These are phyloP conservation scores for Martes flavigula DNA, from an alignment of 2,797 vertebrate species.

Conservation along the genomic window DNA sequence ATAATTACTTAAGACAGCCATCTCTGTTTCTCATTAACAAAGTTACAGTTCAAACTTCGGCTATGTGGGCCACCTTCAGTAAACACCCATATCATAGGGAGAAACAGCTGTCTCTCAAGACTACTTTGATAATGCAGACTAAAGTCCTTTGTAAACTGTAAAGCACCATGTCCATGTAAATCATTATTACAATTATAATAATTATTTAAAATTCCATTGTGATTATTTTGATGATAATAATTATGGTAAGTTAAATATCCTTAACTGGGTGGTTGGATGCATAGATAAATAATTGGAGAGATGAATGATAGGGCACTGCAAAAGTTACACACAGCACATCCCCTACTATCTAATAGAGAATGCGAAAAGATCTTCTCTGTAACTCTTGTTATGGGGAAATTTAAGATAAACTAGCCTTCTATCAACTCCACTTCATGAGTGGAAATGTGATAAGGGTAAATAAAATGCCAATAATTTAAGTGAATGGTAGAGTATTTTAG, in stretches of 20 bases:
- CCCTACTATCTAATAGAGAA: not conserved
- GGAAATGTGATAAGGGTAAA: not conserved
- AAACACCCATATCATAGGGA: not conserved
- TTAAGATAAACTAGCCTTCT: not conserved
- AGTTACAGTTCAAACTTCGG: not conserved
- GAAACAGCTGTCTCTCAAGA: not conserved
- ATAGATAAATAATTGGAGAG: not conserved
- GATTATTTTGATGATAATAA: not conserved
- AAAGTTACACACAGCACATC: not conserved
- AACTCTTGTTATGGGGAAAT: not conserved
- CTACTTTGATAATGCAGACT: not conserved
- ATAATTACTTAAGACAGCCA: not conserved
- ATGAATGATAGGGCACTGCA: not conserved
- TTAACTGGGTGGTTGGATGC: not conserved
- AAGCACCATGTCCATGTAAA: not conserved
- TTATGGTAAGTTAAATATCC: not conserved
- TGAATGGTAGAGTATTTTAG: not conserved
- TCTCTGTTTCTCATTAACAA: slow-evolving; percentile 4
- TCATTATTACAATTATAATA: not conserved
- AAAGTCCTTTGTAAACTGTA: not conserved
- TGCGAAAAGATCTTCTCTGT: not conserved
- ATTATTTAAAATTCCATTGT: slow-evolving; percentile 17
- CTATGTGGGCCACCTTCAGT: not conserved
- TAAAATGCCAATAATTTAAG: slow-evolving; percentile 16
- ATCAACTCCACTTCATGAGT: not conserved